Evolutionary conservation across 2,888 invertebrate genomes (phyloP), one percentile per base, ranked within the genome.

Genomic region (Andrena praecox): DNA sequence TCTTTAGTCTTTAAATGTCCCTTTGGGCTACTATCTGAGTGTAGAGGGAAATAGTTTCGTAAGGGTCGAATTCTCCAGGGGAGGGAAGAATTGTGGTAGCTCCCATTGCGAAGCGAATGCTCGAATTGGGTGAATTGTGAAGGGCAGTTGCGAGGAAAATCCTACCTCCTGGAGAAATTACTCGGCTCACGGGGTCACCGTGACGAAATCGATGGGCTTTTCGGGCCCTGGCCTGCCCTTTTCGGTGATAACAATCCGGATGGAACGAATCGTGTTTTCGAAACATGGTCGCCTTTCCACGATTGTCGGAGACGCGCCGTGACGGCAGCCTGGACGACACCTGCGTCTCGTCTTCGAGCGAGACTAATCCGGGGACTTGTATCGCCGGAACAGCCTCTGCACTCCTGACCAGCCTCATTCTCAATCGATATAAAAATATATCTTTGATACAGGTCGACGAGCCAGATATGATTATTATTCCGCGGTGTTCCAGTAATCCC

Each of bases 221-320:
- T 67, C 81, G 77, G 77, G 64, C 73, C 62, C 56, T 3, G 27
- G 54, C n/a, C 77, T 29, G 62, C 71, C 76, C 80, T 82, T 85
- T 85, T 82, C 82, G 80, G 84, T 89, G 90, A 93, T 93, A 91
- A 90, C 87, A 89, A 92, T 91, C 85, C 88, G 74, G 67, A 89
- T 84, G 92, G 91, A 93, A 93, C 93, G 91, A 93, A 93, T 93
- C 64, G 88, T 92, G 92, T 92, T 92, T 92, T 92, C 91, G 88
- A 92, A 93, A 92, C 91, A 92, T 83, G 85, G 84, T 86, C 86
- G 87, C 86, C 87, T 90, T 89, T 85, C 77, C 72, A 82, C 84
- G 82, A 89, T 90, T 87, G 85, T 85, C 24, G 31, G 66, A 63
- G 71, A 77, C 48, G 67, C 67, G 80, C 29, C 82, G 84, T 83